phyloP scores from a whole-genome alignment of 2,888 invertebrate species.

The Melanchra persicariae region DNA sequence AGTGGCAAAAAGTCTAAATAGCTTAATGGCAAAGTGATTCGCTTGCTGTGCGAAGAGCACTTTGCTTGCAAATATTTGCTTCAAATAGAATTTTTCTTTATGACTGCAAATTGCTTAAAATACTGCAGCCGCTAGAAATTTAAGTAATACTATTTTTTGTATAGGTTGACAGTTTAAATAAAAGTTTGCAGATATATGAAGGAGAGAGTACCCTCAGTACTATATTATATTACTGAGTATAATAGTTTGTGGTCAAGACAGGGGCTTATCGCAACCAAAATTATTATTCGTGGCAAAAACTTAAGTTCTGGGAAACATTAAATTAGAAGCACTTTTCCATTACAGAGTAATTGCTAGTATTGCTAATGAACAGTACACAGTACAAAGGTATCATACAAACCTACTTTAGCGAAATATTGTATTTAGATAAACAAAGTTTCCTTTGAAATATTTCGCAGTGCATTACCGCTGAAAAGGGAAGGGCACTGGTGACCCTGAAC shows the following conservation, averaged over 20 bases:
- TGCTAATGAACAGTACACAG: neutral
- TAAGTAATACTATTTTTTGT: too few species aligned
- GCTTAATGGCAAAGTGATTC: neutral
- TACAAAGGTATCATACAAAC: neutral
- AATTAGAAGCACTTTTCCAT: neutral
- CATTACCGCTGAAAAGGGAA: constrained; percentile 38
- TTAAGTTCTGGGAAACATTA: neutral
- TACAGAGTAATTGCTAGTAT: neutral
- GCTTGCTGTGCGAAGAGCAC: neutral
- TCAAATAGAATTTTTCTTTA: too few species aligned
- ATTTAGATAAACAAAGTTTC: constrained; percentile 2
- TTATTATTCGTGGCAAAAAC: neutral
- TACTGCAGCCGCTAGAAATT: too few species aligned
- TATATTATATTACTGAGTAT: too few species aligned
- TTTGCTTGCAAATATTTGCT: too few species aligned
- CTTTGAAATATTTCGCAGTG: constrained; percentile 29
- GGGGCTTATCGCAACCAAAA: neutral
- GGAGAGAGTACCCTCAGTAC: neutral
- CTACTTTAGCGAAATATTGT: neutral
- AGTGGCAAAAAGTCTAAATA: neutral
- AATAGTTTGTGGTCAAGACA: neutral
- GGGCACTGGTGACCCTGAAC: constrained; percentile 33
- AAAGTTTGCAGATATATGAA: neutral
- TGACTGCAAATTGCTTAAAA: too few species aligned
- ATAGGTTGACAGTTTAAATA: neutral